Base-by-base conservation (phyloP, 2,888 invertebrate species). In the Eristalis pertinax region DNA sequence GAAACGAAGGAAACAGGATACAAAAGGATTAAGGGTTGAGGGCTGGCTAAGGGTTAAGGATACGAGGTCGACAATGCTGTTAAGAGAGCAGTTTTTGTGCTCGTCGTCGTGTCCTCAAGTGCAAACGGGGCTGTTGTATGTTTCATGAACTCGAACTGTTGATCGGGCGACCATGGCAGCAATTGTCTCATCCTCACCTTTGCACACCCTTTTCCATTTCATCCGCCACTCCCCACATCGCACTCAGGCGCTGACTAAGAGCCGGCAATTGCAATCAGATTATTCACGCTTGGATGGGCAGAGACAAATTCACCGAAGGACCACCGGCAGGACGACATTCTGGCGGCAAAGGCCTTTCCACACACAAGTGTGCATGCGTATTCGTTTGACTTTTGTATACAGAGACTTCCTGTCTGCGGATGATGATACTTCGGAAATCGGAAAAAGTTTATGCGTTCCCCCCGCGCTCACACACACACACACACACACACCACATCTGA, bases 31-130 rank as follows among this genome's bases (percentile, higher is more conserved):
- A 81, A 69, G 72, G 67, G 76, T 77, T 77, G 63, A 81, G 84
- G 84, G 81, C 73, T 77, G 84, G 84, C 73, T 68, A 85, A 85
- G 76, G 76, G 84, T 81, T 85, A 85, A 85, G 76, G 76, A 84
- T 75, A 72, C 56, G 38, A 84, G 80, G 75, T 80, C 75, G 79
- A 60, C 19, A 65, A 43, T 65, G 64, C 50, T 70, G 77, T 69
- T 56, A 68, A 76, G 68, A 50, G 62, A 70, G 56, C 60, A 69
- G 43, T 81, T 69, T 68, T 73, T 73, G 50, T 38, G 2, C 3
- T 58, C 73, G 56, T 60, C 63, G 29, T 64, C 63, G 43, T 65
- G n/a, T 75, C 38, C 19, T 35, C 38, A 35, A 70, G 63, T 41
- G 73, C 35, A 35, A 8, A 35, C 0, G 11, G 8, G 35, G 35